Conservation (phyloP, 2,888 invertebrate genomes). For the Tortricodes alternella region DNA sequence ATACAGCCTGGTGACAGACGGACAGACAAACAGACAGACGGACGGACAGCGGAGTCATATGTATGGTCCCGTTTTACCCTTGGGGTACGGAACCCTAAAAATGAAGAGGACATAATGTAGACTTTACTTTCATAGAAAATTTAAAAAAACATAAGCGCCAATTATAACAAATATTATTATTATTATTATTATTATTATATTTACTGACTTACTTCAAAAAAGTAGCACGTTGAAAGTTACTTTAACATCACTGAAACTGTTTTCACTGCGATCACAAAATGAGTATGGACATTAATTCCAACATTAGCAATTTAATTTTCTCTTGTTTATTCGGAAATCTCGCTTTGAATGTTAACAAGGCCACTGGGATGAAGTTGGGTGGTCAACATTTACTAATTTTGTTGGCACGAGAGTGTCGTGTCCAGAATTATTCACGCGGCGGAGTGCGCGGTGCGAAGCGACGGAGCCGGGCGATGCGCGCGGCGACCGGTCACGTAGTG, state of each 20-base stretch:
- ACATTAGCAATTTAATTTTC: conserved; percentile 42
- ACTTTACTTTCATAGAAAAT: background rate
- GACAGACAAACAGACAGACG: too few species aligned
- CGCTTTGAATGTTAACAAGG: conserved; percentile 41
- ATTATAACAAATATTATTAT: background rate
- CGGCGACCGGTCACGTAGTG: conserved; percentile 50
- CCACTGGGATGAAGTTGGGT: conserved; percentile 43
- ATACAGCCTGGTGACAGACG: too few species aligned
- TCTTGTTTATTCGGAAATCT: conserved; percentile 41
- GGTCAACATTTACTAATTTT: conserved; percentile 54
- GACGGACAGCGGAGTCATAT: too few species aligned
- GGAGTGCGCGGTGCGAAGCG: conserved; percentile 54
- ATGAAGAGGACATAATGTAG: background rate
- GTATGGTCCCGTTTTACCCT: too few species aligned
- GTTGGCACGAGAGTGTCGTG: conserved; percentile 43
- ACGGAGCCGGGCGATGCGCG: conserved; percentile 30
- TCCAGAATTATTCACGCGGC: conserved; percentile 50
- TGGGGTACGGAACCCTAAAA: too few species aligned
- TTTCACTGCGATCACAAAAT: conserved; percentile 45
- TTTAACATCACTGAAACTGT: conserved; percentile 42
- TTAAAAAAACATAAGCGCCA: background rate
- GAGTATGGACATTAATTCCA: conserved; percentile 32
- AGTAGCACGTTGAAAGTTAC: conserved; percentile 34
- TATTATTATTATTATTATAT: background rate
- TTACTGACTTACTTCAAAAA: conserved; percentile 19